These are phyloP conservation scores for Ips typographus DNA, from an alignment of 1,140 invertebrate species.

Conservation along the genomic window DNA sequence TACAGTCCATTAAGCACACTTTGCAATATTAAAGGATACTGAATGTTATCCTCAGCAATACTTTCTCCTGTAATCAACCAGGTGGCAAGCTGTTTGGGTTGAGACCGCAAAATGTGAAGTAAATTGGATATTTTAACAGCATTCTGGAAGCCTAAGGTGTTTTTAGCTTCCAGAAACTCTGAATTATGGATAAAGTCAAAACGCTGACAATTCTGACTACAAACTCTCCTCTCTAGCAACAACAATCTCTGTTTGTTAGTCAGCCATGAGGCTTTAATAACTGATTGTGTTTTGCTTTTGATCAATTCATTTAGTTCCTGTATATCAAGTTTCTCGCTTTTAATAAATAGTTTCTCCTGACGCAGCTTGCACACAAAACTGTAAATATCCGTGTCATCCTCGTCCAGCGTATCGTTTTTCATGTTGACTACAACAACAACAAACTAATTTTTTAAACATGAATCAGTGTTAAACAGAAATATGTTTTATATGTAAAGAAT, in stretches of 20 bases:
- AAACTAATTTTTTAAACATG: too few relatives aligned
- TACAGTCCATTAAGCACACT: conserved; percentile 82
- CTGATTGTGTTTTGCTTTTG: conserved; percentile 40
- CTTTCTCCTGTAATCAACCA: conserved; percentile 79
- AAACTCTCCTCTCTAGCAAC: conserved; percentile 72
- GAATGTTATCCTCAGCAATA: conserved; percentile 57
- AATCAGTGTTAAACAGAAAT: too few relatives aligned
- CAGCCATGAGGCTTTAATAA: conserved; percentile 68
- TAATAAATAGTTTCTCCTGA: conserved; percentile 72
- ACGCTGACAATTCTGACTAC: conserved; percentile 73
- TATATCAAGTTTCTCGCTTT: conserved; percentile 70
- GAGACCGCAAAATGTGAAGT: conserved; percentile 73
- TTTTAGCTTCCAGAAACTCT: conserved; percentile 86
- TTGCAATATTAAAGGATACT: conserved; percentile 67
- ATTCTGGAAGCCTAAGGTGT: conserved; percentile 79
- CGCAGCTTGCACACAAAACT: conserved; percentile 70
- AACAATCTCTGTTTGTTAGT: conserved; percentile 84
- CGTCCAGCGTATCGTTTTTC: conserved; percentile 41
- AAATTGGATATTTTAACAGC: conserved; percentile 77
- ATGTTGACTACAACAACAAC: conserved; percentile 19
- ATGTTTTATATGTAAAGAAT: too few relatives aligned
- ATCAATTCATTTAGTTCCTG: conserved; percentile 73
- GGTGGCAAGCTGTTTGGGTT: conserved; percentile 77
- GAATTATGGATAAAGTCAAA: conserved; percentile 77
- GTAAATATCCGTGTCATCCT: conserved; percentile 57